These are phyloP conservation scores for Enteromius viviparus DNA, from an alignment of 2,797 vertebrate genomes.

Conservation along the genomic window DNA sequence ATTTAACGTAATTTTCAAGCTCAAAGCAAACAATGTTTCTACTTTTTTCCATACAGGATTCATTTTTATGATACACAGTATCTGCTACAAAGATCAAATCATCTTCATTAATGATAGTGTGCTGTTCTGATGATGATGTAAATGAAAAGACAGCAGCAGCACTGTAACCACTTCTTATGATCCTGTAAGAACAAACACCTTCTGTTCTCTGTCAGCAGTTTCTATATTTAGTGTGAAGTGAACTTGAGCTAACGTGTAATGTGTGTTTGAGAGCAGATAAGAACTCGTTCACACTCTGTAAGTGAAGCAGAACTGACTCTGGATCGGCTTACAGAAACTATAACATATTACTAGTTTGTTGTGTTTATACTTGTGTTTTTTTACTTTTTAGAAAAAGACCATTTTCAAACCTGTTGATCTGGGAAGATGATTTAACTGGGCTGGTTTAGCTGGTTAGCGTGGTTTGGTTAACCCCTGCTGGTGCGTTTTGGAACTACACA, in stretches of 20 bases:
- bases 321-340: not conserved
- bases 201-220: not conserved
- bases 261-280: not conserved
- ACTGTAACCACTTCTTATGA: not conserved
- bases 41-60: too few relatives aligned
- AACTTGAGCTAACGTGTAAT: not conserved
- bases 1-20: not conserved
- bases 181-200: not conserved
- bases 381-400: not conserved
- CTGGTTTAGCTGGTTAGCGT: too few relatives aligned
- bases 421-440: too few relatives aligned
- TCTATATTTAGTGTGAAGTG: not conserved
- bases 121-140: not conserved
- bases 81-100: not conserved
- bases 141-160: not conserved
- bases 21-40: not conserved
- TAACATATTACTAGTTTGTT: too few relatives aligned
- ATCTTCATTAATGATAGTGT: not conserved
- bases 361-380: not conserved
- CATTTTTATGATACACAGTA: too few relatives aligned
- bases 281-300: not conserved
- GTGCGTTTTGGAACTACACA: not conserved
- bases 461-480: not conserved
- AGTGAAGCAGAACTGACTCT: not conserved
- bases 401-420: not conserved